phyloP scores from a whole-genome alignment of 2,888 invertebrate species.

The Salticus scenicus region DNA sequence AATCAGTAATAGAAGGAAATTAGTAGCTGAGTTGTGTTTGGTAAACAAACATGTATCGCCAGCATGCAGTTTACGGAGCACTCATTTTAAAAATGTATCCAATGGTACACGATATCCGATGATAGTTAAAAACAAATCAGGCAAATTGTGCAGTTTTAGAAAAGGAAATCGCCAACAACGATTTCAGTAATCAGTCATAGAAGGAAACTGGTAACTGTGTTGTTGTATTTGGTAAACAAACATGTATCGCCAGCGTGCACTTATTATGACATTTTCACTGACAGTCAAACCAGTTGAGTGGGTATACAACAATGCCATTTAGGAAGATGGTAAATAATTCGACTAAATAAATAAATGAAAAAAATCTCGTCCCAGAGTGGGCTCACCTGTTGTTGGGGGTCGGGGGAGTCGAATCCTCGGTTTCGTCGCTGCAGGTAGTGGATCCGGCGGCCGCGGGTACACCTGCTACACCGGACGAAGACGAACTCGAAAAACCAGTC shows the following conservation, averaged over 20 bases:
- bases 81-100: too few relatives aligned
- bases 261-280: neutral
- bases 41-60: neutral
- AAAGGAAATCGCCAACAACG: too few relatives aligned
- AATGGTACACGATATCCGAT: too few relatives aligned
- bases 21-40: neutral
- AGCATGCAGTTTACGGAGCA: too few relatives aligned
- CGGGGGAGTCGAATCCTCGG: constrained; percentile 45
- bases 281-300: neutral
- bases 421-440: constrained; percentile 55
- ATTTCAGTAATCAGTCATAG: neutral
- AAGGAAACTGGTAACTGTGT: neutral
- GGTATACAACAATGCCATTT: neutral
- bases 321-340: constrained; percentile 13
- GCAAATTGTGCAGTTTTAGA: too few relatives aligned
- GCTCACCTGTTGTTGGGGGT: constrained; percentile 64
- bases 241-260: neutral
- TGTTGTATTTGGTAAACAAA: neutral
- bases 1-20: neutral
- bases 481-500: constrained; percentile 69
- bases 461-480: constrained; percentile 60
- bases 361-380: neutral
- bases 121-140: too few relatives aligned
- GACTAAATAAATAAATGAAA: constrained; percentile 19
- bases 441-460: constrained; percentile 44